Percentiles rank a stretch among this genome's conserved stretches.
These are phyloP conservation scores for Creontiades dilutus DNA, from an alignment of 2,888 invertebrate genomes.

Conservation along the genomic window DNA sequence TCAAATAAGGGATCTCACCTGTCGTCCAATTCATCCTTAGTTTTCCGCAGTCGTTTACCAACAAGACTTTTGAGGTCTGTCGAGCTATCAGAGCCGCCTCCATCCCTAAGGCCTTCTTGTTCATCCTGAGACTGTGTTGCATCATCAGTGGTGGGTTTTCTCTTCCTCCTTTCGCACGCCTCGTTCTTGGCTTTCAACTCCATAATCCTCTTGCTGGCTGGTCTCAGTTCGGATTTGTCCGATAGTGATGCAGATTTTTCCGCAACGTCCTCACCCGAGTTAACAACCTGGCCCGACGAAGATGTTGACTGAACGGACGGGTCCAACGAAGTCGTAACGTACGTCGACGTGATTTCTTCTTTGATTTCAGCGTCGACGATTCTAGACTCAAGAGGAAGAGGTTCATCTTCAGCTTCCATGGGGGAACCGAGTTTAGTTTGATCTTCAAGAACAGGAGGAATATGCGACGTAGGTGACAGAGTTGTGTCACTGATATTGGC, in stretches of 20 bases:
- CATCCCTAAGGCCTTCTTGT: slow-evolving; percentile 64
- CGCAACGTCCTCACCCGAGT: slow-evolving; percentile 52
- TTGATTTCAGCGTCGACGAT: not conserved
- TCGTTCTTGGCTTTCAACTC: slow-evolving; percentile 73
- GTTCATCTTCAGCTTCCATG: slow-evolving; percentile 56
- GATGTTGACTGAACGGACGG: not conserved
- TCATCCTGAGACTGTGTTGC: slow-evolving; percentile 45
- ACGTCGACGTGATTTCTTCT: not conserved
- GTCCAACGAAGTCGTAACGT: not conserved
- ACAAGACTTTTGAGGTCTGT: slow-evolving; percentile 76
- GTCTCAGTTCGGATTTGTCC: slow-evolving; percentile 71
- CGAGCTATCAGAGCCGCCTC: slow-evolving; percentile 74
- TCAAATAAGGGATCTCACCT: slow-evolving; percentile 77
- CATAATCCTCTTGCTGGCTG: slow-evolving; percentile 74
- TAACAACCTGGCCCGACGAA: slow-evolving; percentile 37
- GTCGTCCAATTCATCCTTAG: slow-evolving; percentile 78
- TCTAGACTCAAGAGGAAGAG: not conserved
- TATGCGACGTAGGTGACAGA: not conserved
- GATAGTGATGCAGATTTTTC: not conserved
- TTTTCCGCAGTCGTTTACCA: slow-evolving; percentile 81
- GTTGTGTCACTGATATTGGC: not conserved
- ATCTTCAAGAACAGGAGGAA: slow-evolving; percentile 73
- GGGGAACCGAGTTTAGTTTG: slow-evolving; percentile 69
- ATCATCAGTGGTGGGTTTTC: slow-evolving; percentile 72
- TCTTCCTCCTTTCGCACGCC: slow-evolving; percentile 74